Base-by-base conservation (phyloP, 2,113 vertebrate species). In the Tricholaema leucomelas region DNA sequence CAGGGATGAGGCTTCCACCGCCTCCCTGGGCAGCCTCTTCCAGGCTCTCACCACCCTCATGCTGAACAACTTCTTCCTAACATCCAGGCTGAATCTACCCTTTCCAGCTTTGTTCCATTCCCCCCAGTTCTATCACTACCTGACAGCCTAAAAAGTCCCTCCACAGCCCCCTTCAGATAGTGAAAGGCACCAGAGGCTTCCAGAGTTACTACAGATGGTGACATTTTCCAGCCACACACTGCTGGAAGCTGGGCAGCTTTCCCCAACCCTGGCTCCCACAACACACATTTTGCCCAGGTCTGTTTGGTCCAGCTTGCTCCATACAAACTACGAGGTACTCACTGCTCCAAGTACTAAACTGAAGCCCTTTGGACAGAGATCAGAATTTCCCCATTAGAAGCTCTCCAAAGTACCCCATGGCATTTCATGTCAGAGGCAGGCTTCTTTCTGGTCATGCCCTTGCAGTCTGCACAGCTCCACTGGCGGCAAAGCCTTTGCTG, bases 311-410 rank as follows among this genome's bases (percentile, higher is more conserved):
- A 72, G 44, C 20, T 86, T 54, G 50, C 33, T 59, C 63, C 63
- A 4, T 24, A 78, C 74, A 61, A 91, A 69, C 80, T 58, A 25
- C 2, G 65, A 70, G 58, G 12, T 55, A 42, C 24, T n/a, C 15
- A 42, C 50, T 91, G 24, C 50, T 76, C 0, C 20, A 69, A 64
- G 42, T 6, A 64, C n/a, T 24, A 73, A 35, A 85, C 20, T 81
- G 60, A 81, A 91, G 28, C 25, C 69, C 61, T 74, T 65, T n/a
- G 59, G 65, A 61, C n/a, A 88, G 40, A 85, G 46, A 91, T 84
- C 31, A 81, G 66, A 91, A 84, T 81, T 79, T 50, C 25, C 66
- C 50, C 42, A 87, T 69, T 33, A 81, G 86, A 83, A 91, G n/a
- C 40, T 79, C 74, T 88, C 77, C 42, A 55, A 84, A 61, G 55